phyloP scores from a whole-genome alignment of 2,888 invertebrate species.

The Campoplex capitator region DNA sequence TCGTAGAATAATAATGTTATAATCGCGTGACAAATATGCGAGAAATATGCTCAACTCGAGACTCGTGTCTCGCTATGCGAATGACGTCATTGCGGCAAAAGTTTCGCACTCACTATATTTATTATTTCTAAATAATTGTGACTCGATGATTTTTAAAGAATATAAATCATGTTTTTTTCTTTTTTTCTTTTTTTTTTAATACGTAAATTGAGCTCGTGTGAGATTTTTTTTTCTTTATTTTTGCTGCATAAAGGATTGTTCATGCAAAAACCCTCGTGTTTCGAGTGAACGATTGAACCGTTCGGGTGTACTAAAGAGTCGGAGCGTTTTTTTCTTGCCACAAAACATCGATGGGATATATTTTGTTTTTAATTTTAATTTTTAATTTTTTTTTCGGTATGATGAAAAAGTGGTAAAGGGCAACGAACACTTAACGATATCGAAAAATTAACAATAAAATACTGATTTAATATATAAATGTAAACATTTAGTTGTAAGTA shows the following conservation, averaged over 20 bases:
- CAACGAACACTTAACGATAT: constrained; percentile 64
- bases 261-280: constrained; percentile 48
- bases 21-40: constrained; percentile 30
- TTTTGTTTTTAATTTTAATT: not conserved
- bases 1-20: constrained; percentile 1
- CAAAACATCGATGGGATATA: constrained; percentile 58
- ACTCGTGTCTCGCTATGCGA: constrained; percentile 54
- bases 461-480: constrained; percentile 9
- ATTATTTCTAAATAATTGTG: not conserved
- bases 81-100: constrained; percentile 43
- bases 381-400: constrained; percentile 36
- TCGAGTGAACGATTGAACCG: constrained; percentile 31
- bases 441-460: constrained; percentile 52
- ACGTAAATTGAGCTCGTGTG: not conserved
- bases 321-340: constrained; percentile 30
- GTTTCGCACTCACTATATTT: constrained; percentile 1
- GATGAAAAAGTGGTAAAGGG: constrained; percentile 67
- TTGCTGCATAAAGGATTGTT: constrained; percentile 32
- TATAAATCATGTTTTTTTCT: not conserved
- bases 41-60: not conserved
- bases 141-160: constrained; percentile 2
- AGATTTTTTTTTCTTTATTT: not conserved
- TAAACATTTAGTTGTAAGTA: constrained; percentile 39
- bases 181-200: not conserved
- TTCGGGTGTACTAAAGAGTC: constrained; percentile 39